Base-by-base conservation (phyloP, 2,113 vertebrate genomes). In the Trochalopteron elliotii region DNA sequence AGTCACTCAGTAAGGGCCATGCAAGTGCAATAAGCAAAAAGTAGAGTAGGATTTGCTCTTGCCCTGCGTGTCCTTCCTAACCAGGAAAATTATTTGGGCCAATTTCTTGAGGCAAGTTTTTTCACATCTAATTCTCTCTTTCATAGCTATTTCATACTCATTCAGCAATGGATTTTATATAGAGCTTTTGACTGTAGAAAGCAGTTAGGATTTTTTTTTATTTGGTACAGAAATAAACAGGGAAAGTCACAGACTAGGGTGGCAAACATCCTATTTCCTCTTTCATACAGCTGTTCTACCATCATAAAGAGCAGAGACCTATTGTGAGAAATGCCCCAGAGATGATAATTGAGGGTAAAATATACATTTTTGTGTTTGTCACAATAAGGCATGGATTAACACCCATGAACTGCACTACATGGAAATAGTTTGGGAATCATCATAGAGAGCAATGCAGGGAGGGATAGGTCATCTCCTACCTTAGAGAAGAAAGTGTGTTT, bases 401-500 rank as follows among this genome's bases (percentile, higher is more conserved):
- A 33, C 69, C 19, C 37, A 64, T 40, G 45, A 89, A 93, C 22
- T 92, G 44, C 30, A 30, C 22, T 72, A 25, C 45, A 63, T 16
- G n/a, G 76, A 89, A 93, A 33, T 16, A 93, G 68, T 37, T 93
- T 50, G 44, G 63, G 78, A 92, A 85, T 37, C 15, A 17, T 60
- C 71, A 24, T 25, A 77, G 82, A 77, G 30, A 93, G 30, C 42
- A 84, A 67, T 50, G 55, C 81, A 94, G 65, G 42, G 52, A 91
- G 76, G 40, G 33, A 60, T n/a, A 95, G 89, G 95, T 96, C 92
- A 92, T 91, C 59, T 91, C 69, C 27, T 91, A 76, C 68, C 70
- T 67, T 89, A 89, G 82, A 96, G 87, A 96, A 96, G 69, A 77
- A 97, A 96, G 57, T 53, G 33, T 5, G 9, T 57, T 87, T 93